Base-by-base conservation (phyloP, 2,797 vertebrate species). In the Podarcis lilfordi region DNA sequence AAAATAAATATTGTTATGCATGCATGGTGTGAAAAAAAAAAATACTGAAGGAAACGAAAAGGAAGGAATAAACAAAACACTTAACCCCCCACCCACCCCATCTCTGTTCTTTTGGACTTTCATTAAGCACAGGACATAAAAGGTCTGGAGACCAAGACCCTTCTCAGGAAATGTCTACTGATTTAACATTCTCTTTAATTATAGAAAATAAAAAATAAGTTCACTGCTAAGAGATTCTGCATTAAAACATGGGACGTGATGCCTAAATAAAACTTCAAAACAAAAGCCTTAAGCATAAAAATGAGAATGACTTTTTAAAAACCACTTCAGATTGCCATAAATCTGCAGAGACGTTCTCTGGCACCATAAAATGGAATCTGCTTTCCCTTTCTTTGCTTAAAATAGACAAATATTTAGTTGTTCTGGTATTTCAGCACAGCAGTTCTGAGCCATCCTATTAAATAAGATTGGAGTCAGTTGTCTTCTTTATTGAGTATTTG, bases 391-490 rank as follows among this genome's bases (percentile, higher is more conserved):
- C n/a, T 93, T 95, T 75, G 23, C 64, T 66, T 92, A 93, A 86
- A 27, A 82, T 80, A 85, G 80, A 84, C 79, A 93, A 94, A 89
- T 87, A 79, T 92, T 91, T 92, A 92, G 90, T 91, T 93, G n/a
- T 88, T 94, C 80, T 92, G 91, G 66, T 81, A 90, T 92, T 94
- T 94, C 91, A 92, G 74, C 50, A 84, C 78, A 89, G 85, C 85
- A 94, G 66, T 89, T 92, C 91, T 87, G 32, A 87, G 91, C 86
- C 69, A 92, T 92, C 91, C 92, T 95, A 93, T 93, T 94, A 95
- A 95, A 83, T 94, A 89, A 91, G 78, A 92, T 89, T 94, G 89
- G 89, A 94, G 91, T 94, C 91, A 92, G 92, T 94, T 94, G 93
- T 90, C 87, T 91, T 45, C 84, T 92, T 91, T 92, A 94, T 92